Evolutionary conservation across 2,113 vertebrate genomes (phyloP), one percentile per base, ranked within the genome.

Genomic region (Odocoileus hemionus): DNA sequence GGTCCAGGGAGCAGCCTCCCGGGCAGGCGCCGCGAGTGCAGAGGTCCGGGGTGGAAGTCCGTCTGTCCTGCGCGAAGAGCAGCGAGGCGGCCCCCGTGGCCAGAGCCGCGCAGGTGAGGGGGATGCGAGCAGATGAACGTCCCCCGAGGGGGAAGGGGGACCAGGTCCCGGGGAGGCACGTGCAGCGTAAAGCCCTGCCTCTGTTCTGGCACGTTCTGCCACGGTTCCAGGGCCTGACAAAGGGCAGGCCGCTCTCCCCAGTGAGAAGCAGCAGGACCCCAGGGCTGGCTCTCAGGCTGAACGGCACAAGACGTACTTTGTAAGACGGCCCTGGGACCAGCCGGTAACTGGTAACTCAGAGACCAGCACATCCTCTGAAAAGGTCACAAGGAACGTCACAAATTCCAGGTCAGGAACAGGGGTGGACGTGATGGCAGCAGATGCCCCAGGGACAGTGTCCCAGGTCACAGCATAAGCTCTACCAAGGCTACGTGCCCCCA

Each of bases 401-500:
- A 70, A 30, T 25, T 47, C 39, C 67, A 16, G 79, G 67, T 28
- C 76, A 25, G 57, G 50, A 33, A 54, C 0, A 4, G 26, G 26
- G 33, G 19, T 12, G 36, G 45, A 1, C 3, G 1, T 52, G 45
- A 11, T 0, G 16, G n/a, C 15, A 26, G 39, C 36, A 21, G 11
- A 28, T 2, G 11, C 16, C 86, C n/a, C 21, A 2, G 87, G 1
- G 60, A 61, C 60, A 33, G 16, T 26, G 21, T 14, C 7, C 19
- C 1, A 14, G 33, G 12, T n/a, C 76, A 45, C 0, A 39, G 87
- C 78, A 30, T 1, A 52, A 14, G 57, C 45, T 45, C 80, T 6
- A 1, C 0, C 2, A 3, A 17, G 16, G 0, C 5, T 1, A 1
- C 0, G 70, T 7, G 23, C 9, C 9, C 43, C 12, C 0, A 0